Base-by-base conservation (phyloP, 2,113 vertebrate genomes). In the Galeopterus variegatus region DNA sequence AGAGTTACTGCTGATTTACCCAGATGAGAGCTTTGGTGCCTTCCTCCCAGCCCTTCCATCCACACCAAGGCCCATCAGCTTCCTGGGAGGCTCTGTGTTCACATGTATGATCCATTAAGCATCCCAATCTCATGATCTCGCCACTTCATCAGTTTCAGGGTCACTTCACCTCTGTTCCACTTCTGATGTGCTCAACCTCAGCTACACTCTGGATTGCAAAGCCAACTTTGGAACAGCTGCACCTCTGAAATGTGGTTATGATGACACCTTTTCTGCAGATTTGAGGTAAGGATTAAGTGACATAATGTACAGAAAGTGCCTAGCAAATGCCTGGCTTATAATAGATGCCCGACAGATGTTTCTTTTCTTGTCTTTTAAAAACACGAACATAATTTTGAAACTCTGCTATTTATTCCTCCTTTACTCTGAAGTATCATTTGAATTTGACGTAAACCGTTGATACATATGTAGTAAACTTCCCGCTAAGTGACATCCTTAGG, bases 401-500 rank as follows among this genome's bases (percentile, higher is more conserved):
- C 9, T 52, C 33, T 36, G 48, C 8, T 65, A 52, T 89, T 79
- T 92, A 50, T 89, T 82, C 23, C 48, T 33, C 26, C 23, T 60
- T 72, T 89, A 45, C 82, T 91, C 83, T 54, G n/a, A 89, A 76
- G 64, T 77, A 33, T 87, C 67, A 65, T 65, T 92, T 80, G 52
- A 50, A 90, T 94, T 72, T 67, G 95, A 91, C 9, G 23, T 36
- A 87, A 73, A n/a, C 4, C 33, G 21, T 48, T 60, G 60, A n/a
- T 67, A 73, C 52, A 41, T 52, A 77, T 1, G 21, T 77, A n/a
- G 52, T n/a, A 17, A 69, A 62, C 54, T 86, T 69, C 84, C 80
- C 41, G 54, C n/a, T 84, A 89, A 92, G 93, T 95, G 94, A 75
- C 83, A 92, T 88, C 21, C 56, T 87, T 54, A 72, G 62, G 80